These are phyloP conservation scores for Chalcis sispes DNA, from an alignment of 2,888 invertebrate species.

Conservation along the genomic window DNA sequence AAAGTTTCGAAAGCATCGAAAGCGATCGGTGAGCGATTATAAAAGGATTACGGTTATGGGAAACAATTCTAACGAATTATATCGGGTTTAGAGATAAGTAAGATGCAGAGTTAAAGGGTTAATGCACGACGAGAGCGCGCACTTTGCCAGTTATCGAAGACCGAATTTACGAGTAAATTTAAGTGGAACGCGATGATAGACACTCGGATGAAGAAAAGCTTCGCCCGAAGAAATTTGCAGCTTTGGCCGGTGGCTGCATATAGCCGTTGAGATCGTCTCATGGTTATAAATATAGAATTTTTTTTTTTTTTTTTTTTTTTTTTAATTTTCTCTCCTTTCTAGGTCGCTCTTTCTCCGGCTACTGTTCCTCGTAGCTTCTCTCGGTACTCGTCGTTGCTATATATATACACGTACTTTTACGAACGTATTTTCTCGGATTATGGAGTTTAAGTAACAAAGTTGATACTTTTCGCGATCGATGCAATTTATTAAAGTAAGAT, in stretches of 20 bases:
- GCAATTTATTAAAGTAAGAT: slow-evolving; percentile 34
- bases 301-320: no score
- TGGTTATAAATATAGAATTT: slow-evolving; percentile 21
- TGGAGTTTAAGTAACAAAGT: slow-evolving; percentile 29
- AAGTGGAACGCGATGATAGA: slow-evolving; percentile 47
- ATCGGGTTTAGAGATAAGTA: background rate
- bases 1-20: slow-evolving; percentile 22
- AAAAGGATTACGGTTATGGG: background rate
- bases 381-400: no score
- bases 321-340: no score
- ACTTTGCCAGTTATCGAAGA: slow-evolving; percentile 41
- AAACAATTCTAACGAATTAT: slow-evolving; percentile 41
- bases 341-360: slow-evolving; percentile 11
- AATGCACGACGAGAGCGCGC: slow-evolving; percentile 40
- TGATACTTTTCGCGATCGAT: slow-evolving; percentile 31
- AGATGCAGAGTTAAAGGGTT: slow-evolving; percentile 10
- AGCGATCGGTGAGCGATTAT: slow-evolving; percentile 21
- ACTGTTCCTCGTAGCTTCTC: no score
- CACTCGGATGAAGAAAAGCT: slow-evolving; percentile 20
- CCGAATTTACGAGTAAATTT: slow-evolving; percentile 49
- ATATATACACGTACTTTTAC: slow-evolving; percentile 37
- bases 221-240: slow-evolving; percentile 23
- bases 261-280: slow-evolving; percentile 40
- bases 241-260: slow-evolving; percentile 16
- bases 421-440: slow-evolving; percentile 32